These are phyloP conservation scores for Calliopsis andreniformis DNA, from an alignment of 1,140 invertebrate species.

Conservation along the genomic window DNA sequence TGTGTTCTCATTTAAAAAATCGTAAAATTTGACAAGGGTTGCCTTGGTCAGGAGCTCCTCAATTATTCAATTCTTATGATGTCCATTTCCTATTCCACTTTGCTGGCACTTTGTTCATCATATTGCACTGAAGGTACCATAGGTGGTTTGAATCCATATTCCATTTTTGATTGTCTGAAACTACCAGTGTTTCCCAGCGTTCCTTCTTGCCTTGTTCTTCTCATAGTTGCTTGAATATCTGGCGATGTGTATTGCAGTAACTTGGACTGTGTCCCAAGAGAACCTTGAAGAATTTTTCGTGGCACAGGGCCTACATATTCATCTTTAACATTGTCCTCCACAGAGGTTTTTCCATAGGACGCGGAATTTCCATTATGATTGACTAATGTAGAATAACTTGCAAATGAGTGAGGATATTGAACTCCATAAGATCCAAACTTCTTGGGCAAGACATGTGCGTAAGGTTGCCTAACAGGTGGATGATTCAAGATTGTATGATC, in stretches of 20 bases:
- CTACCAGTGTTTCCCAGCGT: slow-evolving; percentile 80
- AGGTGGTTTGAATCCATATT: slow-evolving; percentile 91
- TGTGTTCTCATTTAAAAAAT: too few relatives aligned
- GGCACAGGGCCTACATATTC: slow-evolving; percentile 80
- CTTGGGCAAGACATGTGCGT: slow-evolving; percentile 23
- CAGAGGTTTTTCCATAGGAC: neutral
- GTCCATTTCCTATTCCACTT: slow-evolving; percentile 68
- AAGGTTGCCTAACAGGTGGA: slow-evolving; percentile 1
- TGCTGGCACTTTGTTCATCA: slow-evolving; percentile 83
- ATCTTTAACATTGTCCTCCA: slow-evolving; percentile 61
- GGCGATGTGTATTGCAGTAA: slow-evolving; percentile 20
- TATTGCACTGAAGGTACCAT: slow-evolving; percentile 90
- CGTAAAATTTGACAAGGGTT: too few relatives aligned
- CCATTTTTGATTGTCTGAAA: slow-evolving; percentile 86
- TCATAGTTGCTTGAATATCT: slow-evolving; percentile 49
- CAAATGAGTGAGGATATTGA: slow-evolving; percentile 11
- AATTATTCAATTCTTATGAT: too few relatives aligned
- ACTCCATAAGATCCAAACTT: slow-evolving; percentile 31
- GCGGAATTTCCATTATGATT: neutral
- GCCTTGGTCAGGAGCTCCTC: too few relatives aligned
- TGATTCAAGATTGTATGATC: neutral
- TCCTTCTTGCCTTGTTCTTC: slow-evolving; percentile 73
- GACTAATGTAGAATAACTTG: neutral
- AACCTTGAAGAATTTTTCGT: slow-evolving; percentile 11
- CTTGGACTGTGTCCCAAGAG: slow-evolving; percentile 32